Evolutionary conservation across 2,113 vertebrate genomes (phyloP).

Genomic region (Atrichornis clamosus): DNA sequence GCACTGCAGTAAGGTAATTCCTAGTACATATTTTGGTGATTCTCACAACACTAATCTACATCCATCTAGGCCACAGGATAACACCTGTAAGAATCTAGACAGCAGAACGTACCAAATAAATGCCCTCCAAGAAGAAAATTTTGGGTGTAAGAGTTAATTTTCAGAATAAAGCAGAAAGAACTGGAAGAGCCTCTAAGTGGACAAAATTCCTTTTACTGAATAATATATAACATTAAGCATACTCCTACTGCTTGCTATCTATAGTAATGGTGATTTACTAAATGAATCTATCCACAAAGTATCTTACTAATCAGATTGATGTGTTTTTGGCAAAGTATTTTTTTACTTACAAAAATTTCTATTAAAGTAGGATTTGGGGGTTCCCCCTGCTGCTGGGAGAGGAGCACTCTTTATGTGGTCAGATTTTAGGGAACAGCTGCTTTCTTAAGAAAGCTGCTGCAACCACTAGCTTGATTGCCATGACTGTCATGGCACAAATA

Average conservation of each 20-base stretch:
- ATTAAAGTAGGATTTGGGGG: slow-evolving; percentile 43
- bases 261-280: background rate
- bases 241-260: background rate
- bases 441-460: background rate
- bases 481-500: background rate
- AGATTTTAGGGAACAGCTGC: slow-evolving; percentile 2
- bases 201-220: background rate
- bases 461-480: background rate
- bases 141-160: background rate
- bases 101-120: background rate
- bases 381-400: slow-evolving; percentile 5
- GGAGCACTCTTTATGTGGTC: background rate
- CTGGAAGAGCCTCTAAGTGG: background rate
- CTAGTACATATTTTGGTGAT: background rate
- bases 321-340: slow-evolving; percentile 18
- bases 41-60: background rate
- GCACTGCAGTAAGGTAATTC: background rate
- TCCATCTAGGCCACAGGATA: background rate
- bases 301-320: slow-evolving; percentile 25
- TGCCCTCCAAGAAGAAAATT: background rate
- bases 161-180: background rate
- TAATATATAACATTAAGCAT: background rate
- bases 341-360: slow-evolving; percentile 31
- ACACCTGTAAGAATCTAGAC: background rate
- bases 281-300: background rate